Conservation (phyloP, 92 coral and sea anemone genomes). For the Nematostella vectensis region DNA sequence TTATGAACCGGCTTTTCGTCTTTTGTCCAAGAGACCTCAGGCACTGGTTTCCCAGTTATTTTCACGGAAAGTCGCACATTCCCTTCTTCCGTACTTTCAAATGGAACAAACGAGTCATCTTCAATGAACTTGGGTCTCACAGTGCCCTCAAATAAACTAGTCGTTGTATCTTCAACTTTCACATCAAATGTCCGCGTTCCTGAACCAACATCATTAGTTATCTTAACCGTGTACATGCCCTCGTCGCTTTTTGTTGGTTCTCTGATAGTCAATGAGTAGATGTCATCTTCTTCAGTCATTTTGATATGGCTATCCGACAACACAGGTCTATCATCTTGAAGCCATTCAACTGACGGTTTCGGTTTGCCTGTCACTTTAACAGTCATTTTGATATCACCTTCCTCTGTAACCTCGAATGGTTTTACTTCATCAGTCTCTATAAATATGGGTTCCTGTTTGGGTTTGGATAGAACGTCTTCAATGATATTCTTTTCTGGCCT, state of each 20-base stretch:
- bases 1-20: constrained; percentile 29
- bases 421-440: constrained; percentile 32
- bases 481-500: neutral
- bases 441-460: constrained; percentile 3
- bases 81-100: constrained; percentile 61
- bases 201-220: constrained; percentile 38
- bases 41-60: constrained; percentile 43
- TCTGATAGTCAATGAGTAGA: constrained; percentile 47
- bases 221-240: constrained; percentile 61
- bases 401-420: constrained; percentile 35
- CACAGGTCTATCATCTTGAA: constrained; percentile 38
- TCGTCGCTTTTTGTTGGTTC: constrained; percentile 48
- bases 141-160: neutral
- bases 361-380: constrained; percentile 55
- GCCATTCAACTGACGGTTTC: constrained; percentile 37
- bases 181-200: neutral
- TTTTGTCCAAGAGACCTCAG: constrained; percentile 36
- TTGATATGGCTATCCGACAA: constrained; percentile 24
- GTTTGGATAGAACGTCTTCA: neutral
- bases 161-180: constrained; percentile 4
- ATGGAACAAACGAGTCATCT: constrained; percentile 24
- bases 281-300: constrained; percentile 40
- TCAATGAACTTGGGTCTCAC: constrained; percentile 24
- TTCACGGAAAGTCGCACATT: constrained; percentile 50
- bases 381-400: constrained; percentile 30